phyloP scores from a whole-genome alignment of 2,797 vertebrate genomes.

The Triplophysa bombifrons region DNA sequence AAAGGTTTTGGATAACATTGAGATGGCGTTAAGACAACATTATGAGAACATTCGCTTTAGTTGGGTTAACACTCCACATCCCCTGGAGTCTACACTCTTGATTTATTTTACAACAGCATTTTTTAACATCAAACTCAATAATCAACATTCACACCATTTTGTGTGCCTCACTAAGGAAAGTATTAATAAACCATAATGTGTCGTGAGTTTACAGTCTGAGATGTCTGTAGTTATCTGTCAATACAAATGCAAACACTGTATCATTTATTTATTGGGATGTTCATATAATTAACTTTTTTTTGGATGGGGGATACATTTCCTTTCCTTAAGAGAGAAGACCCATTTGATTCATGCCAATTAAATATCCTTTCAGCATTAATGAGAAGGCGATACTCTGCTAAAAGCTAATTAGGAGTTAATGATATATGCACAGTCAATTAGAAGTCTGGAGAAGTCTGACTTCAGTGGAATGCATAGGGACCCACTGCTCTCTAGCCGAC shows the following conservation, averaged over 20 bases:
- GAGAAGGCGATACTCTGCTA: constrained; percentile 23
- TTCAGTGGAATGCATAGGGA: constrained; percentile 4
- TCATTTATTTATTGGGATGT: not conserved
- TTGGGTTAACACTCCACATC: too few relatives aligned
- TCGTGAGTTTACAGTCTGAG: not conserved
- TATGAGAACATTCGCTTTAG: too few relatives aligned
- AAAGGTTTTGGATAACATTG: too few relatives aligned
- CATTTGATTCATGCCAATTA: constrained; percentile 30
- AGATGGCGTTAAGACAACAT: too few relatives aligned
- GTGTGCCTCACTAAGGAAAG: not conserved
- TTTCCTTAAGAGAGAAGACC: constrained; percentile 8
- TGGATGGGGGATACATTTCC: not conserved
- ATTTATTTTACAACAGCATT: not conserved
- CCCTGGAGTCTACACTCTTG: too few relatives aligned
- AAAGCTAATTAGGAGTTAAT: constrained; percentile 52
- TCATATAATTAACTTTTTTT: not conserved
- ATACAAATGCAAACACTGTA: not conserved
- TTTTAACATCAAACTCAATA: not conserved
- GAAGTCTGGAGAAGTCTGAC: constrained; percentile 17
- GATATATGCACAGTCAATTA: constrained; percentile 46
- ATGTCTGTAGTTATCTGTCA: not conserved
- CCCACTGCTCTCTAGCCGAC: constrained; percentile 1
- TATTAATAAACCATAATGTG: not conserved
- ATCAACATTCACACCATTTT: not conserved
- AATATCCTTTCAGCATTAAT: constrained; percentile 12